These are phyloP conservation scores for Ploceus nigricollis DNA, from an alignment of 2,113 vertebrate genomes.

Conservation along the genomic window DNA sequence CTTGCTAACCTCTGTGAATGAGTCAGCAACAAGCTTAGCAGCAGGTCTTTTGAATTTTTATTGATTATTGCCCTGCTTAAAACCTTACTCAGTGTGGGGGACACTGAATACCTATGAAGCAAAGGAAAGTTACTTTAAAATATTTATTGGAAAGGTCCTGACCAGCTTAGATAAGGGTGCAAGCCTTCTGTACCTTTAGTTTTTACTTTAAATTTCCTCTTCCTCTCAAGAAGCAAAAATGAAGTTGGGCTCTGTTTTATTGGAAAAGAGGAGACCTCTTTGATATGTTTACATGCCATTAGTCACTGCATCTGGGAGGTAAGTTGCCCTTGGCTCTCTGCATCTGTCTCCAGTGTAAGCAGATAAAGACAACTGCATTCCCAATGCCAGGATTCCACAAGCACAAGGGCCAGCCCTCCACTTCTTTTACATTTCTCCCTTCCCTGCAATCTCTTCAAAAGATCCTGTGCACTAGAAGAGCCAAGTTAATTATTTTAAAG, in stretches of 20 bases:
- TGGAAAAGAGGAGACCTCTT: neutral
- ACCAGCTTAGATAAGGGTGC: neutral
- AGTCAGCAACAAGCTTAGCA: neutral
- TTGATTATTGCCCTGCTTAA: neutral
- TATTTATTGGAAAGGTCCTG: neutral
- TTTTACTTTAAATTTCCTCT: neutral
- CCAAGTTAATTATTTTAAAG: slow-evolving; percentile 56
- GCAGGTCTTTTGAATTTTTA: neutral
- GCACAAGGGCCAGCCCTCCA: neutral
- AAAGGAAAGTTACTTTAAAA: neutral
- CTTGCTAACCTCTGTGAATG: neutral
- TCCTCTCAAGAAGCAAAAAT: neutral
- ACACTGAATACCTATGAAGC: neutral
- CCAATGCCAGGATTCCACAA: slow-evolving; percentile 10
- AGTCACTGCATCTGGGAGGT: slow-evolving; percentile 49
- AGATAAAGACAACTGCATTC: slow-evolving; percentile 22
- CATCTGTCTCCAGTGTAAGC: neutral
- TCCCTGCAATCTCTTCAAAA: slow-evolving; percentile 44
- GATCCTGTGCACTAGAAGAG: neutral
- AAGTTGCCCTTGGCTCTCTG: slow-evolving; percentile 38
- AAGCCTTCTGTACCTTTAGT: neutral
- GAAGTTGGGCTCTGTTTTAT: neutral
- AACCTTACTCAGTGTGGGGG: neutral
- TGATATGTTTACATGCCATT: slow-evolving; percentile 20
- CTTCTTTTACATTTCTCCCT: neutral